Evolutionary conservation across 2,888 invertebrate genomes (phyloP), one percentile per base, ranked within the genome.

Genomic region (Argynnis bischoffii): DNA sequence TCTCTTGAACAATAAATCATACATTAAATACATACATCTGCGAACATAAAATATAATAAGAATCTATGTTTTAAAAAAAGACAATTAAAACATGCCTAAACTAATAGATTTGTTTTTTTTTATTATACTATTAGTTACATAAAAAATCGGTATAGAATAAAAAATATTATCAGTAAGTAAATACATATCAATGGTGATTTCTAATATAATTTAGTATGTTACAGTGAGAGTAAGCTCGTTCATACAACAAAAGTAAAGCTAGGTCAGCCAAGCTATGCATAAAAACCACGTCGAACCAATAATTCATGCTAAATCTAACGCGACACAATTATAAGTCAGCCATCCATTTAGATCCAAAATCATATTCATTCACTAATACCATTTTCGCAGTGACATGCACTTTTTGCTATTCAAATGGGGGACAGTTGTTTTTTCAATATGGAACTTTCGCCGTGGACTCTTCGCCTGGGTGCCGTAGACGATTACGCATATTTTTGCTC

Each of bases 391-490:
- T 92, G 92, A 92, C 90, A 85, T 89, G 92, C 92, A 91, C 86
- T 92, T 92, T 92, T 92, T 92, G 90, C 90, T 81, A 92, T 92
- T 92, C 90, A 91, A 92, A 92, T 90, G 77, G 90, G 35, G 90
- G 88, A 91, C 90, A 90, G 87, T 88, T 81, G 74, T 86, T 92
- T 92, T 91, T 91, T 91, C 80, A 84, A 69, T 89, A 89, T 80
- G 74, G 69, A 80, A 81, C 80, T 86, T 82, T 81, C 79, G 78
- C 77, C 74, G 69, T 65, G 70, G 76, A 74, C 79, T 81, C 79
- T 77, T 76, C 69, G 74, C 75, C 77, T 69, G 75, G 78, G 79
- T 75, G 71, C 78, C 75, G 79, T 76, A 78, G 81, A 81, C 89
- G 85, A 89, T 89, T 90, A 90, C 90, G 90, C 89, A 91, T 92